Percentiles rank a stretch among this genome's conserved stretches.
Conservation (phyloP, 2,888 invertebrate genomes). For the Adineta ricciae region DNA sequence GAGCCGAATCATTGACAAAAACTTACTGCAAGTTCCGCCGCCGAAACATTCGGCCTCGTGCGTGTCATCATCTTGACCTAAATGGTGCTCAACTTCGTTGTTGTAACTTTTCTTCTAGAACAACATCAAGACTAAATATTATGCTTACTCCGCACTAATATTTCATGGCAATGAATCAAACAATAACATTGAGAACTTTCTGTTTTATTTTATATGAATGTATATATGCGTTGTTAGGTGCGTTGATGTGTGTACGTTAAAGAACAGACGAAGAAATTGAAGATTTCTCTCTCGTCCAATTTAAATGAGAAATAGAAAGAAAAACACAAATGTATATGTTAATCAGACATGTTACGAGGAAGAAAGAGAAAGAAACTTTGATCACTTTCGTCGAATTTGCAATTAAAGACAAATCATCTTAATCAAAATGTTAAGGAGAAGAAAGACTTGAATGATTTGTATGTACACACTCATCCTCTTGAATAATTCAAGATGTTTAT, state of each 20-base stretch:
- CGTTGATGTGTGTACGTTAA: neutral
- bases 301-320: neutral
- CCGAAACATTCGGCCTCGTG: neutral
- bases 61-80: neutral
- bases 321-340: neutral
- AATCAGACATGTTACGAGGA: neutral
- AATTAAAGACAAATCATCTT: too few relatives aligned
- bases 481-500: too few relatives aligned
- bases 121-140: neutral
- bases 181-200: neutral
- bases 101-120: neutral
- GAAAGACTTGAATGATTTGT: too few relatives aligned
- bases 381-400: too few relatives aligned
- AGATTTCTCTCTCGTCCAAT: neutral
- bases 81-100: neutral
- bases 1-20: too few relatives aligned
- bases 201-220: neutral
- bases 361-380: too few relatives aligned
- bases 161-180: neutral
- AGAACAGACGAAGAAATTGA: neutral
- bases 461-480: too few relatives aligned
- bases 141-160: neutral
- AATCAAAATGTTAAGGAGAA: too few relatives aligned
- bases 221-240: conserved; percentile 2
- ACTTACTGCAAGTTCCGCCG: neutral